Evolutionary conservation across 2,113 vertebrate species (phyloP), one percentile per base, ranked within the genome.

Genomic region (Gymnarchus niloticus): DNA sequence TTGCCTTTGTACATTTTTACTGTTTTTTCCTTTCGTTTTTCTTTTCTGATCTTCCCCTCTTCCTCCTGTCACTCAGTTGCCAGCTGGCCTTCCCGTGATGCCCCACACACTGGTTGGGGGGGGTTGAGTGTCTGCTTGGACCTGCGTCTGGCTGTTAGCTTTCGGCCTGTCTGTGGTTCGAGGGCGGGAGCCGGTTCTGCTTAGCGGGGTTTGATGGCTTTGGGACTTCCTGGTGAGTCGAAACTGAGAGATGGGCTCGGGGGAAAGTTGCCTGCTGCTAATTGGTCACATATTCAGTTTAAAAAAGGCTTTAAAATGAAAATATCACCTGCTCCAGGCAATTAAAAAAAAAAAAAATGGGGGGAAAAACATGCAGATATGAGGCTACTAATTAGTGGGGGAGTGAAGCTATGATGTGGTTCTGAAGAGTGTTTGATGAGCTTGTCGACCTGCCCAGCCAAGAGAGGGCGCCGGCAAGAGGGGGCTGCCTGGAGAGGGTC

Each of bases 231-330:
- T 17, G 33, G 65, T 69, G 65, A 69, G 41, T 69, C 12, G 65
- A 69, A n/a, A n/a, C n/a, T 69, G 28, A 41, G 33, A 33, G 65
- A 25, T 69, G 89, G 92, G 92, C 93, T 91, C 92, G 90, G 89
- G 92, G 93, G 93, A 93, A 93, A 92, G 89, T 92, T 90, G 91
- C 92, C 92, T 92, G 92, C 91, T 94, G 94, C 94, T 95, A 95
- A 95, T 94, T 94, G 94, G 93, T 93, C 89, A 95, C 90, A 92
- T 93, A 95, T 95, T 96, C 94, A 93, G 91, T 95, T 89, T 92
- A 93, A 92, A 94, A 94, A 56, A 91, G 92, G 92, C 91, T 94
- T 94, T 94, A 92, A 93, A 93, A 93, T 92, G 92, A 92, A 93
- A 94, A 91, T 93, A 93, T 93, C 93, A 92, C 92, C 91, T 92